Evolutionary conservation across 92 coral and sea anemone genomes (phyloP).

Genomic region (Scolanthus callimorphus): DNA sequence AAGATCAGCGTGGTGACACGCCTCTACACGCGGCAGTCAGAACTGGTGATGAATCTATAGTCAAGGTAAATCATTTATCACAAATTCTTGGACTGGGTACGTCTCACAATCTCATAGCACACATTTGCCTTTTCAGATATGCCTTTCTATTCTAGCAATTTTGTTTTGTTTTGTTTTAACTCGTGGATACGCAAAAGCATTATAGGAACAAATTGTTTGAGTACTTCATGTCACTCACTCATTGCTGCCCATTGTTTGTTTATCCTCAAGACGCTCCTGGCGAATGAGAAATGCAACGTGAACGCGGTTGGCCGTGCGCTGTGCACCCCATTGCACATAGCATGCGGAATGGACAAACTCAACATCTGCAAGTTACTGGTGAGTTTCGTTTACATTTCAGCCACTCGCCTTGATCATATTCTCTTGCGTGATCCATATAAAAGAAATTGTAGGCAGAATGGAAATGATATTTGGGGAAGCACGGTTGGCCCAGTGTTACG

Average conservation of each 20-base stretch:
- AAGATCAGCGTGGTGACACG: conserved; percentile 73
- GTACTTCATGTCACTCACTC: too few species aligned
- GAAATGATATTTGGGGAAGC: too few species aligned
- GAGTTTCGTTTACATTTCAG: conserved; percentile 7
- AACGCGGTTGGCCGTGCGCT: conserved; percentile 39
- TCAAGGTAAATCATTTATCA: conserved; percentile 31
- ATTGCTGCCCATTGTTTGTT: not conserved
- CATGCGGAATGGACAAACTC: conserved; percentile 54
- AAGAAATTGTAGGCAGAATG: too few species aligned
- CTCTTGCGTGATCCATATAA: too few species aligned
- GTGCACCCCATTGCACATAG: conserved; percentile 52
- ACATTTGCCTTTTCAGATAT: too few species aligned
- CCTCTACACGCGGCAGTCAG: conserved; percentile 77
- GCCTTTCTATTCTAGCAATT: too few species aligned
- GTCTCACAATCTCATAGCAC: too few species aligned
- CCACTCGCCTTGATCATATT: too few species aligned
- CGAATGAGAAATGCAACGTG: conserved; percentile 16
- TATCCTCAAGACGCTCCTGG: conserved; percentile 25
- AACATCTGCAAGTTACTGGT: conserved; percentile 49
- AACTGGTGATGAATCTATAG: conserved; percentile 62
- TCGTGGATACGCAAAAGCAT: too few species aligned
- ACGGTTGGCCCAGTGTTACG: too few species aligned
- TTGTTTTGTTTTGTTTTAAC: too few species aligned
- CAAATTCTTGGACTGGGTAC: not conserved
- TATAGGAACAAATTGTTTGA: too few species aligned